Evolutionary conservation across 2,888 invertebrate genomes (phyloP).

Genomic region (Yponomeuta plumbellus): DNA sequence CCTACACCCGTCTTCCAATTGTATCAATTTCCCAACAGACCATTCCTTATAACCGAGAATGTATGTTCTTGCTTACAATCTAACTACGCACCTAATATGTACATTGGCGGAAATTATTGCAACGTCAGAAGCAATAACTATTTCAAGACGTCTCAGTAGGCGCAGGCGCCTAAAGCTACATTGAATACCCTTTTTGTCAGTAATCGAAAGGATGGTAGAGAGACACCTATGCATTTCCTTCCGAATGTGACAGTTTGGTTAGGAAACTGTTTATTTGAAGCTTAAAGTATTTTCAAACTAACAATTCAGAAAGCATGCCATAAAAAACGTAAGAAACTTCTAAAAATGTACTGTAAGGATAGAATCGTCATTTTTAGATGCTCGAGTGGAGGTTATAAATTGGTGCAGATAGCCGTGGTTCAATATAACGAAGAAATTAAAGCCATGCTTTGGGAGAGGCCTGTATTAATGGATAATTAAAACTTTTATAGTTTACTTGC

Average conservation of each 20-base stretch:
- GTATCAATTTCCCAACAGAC: not conserved
- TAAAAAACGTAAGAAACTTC: no score
- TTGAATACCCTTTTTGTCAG: not conserved
- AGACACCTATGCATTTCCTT: not conserved
- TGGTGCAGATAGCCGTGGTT: no score
- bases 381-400: no score
- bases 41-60: not conserved
- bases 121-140: not conserved
- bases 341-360: no score
- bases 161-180: not conserved
- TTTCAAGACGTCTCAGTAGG: not conserved
- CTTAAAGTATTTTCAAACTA: no score
- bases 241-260: not conserved
- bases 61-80: not conserved
- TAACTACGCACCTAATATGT: not conserved
- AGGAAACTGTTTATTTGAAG: no score
- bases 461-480: no score
- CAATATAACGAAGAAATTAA: no score
- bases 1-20: not conserved
- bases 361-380: no score
- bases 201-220: not conserved
- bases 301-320: no score
- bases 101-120: not conserved
- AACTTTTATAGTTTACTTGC: no score
- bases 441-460: no score